These are phyloP conservation scores for Rhagoletis pomonella DNA, from an alignment of 1,140 invertebrate genomes.

Conservation along the genomic window DNA sequence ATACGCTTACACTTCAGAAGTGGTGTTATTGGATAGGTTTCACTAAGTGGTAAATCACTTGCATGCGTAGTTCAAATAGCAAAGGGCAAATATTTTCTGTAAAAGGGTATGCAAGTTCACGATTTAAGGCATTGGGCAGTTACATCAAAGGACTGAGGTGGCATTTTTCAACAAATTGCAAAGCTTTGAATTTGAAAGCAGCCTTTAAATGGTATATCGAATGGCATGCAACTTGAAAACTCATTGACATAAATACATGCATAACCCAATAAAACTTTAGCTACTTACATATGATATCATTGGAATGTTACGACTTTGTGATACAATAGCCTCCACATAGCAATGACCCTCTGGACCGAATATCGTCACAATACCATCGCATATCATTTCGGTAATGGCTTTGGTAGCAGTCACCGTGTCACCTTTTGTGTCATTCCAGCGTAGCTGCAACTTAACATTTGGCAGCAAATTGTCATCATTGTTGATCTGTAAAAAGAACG, in stretches of 20 bases:
- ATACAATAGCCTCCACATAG: constrained; percentile 93
- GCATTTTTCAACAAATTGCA: too few species aligned
- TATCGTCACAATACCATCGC: constrained; percentile 91
- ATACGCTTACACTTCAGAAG: neutral
- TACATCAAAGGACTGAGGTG: too few species aligned
- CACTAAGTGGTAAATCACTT: constrained; percentile 25
- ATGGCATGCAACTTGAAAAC: too few species aligned
- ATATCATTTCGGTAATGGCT: constrained; percentile 93
- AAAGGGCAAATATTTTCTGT: constrained; percentile 54
- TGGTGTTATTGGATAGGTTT: neutral
- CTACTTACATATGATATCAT: constrained; percentile 98
- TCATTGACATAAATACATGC: too few species aligned
- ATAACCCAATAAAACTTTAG: neutral
- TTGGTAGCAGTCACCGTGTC: constrained; percentile 89
- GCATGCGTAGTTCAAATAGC: neutral
- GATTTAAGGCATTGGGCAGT: neutral
- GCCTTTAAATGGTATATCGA: too few species aligned
- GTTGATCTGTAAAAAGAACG: constrained; percentile 82
- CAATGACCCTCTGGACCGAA: constrained; percentile 97
- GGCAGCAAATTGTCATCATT: constrained; percentile 83
- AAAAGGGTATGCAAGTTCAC: neutral
- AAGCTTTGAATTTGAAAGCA: too few species aligned
- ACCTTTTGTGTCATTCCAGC: constrained; percentile 92
- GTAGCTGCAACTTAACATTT: constrained; percentile 85
- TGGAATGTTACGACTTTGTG: constrained; percentile 94